Conservation (phyloP, 2,113 vertebrate genomes). For the Coturnix japonica region DNA sequence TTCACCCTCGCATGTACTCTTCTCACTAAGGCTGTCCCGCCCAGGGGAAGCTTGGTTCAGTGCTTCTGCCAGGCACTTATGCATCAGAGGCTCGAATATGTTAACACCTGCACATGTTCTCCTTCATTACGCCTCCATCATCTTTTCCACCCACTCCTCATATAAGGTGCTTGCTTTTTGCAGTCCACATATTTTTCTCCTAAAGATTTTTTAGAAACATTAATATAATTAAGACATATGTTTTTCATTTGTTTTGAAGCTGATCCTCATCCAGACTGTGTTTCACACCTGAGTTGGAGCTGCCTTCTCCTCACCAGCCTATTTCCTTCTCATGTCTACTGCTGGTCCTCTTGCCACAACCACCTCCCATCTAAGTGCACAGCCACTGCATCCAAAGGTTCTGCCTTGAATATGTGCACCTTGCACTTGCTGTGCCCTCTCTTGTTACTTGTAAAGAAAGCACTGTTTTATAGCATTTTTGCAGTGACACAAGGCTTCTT, state of each 20-base stretch:
- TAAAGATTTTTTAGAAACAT: neutral
- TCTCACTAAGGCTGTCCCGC: neutral
- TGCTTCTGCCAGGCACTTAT: neutral
- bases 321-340: neutral
- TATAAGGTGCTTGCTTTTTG: neutral
- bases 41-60: neutral
- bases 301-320: neutral
- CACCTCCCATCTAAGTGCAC: rapidly evolving
- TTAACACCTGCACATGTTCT: neutral
- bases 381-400: rapidly evolving
- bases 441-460: neutral
- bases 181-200: neutral
- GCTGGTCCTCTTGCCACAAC: neutral
- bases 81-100: rapidly evolving
- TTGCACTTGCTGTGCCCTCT: neutral
- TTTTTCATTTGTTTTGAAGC: neutral
- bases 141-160: neutral
- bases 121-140: neutral
- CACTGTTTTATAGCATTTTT: neutral
- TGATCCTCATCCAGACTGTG: neutral
- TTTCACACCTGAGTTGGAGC: neutral
- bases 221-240: neutral
- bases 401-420: neutral
- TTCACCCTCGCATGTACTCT: neutral
- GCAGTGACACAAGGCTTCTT: neutral